phyloP scores from a whole-genome alignment of 2,113 vertebrate genomes.

The Heterocephalus glaber region DNA sequence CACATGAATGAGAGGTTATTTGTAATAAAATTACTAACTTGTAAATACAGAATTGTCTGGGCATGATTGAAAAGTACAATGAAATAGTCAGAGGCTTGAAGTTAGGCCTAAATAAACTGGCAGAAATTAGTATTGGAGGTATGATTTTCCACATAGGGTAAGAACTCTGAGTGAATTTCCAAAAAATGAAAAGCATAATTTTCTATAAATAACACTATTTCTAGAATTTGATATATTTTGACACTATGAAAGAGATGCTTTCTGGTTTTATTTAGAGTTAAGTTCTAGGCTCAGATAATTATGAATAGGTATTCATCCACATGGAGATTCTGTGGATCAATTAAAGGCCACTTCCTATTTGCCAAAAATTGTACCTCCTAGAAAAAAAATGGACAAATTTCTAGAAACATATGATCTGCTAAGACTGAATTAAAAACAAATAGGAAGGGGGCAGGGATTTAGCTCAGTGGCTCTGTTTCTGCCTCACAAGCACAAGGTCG shows the following conservation, averaged over 20 bases:
- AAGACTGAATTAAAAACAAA: not conserved
- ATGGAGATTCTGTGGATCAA: not conserved
- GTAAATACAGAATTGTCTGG: not conserved
- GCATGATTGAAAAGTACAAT: not conserved
- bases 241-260: not conserved
- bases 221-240: slow-evolving; percentile 6
- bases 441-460: not conserved
- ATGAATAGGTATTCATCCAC: not conserved
- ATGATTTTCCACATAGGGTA: not conserved
- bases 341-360: not conserved
- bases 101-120: not conserved
- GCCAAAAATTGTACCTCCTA: not conserved
- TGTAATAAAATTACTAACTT: not conserved
- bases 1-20: not conserved
- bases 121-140: not conserved
- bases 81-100: not conserved
- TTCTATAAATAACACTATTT: not conserved
- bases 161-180: not conserved
- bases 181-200: not conserved
- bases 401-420: not conserved
- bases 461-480: too few relatives aligned
- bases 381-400: not conserved
- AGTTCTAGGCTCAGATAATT: not conserved
- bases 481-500: too few relatives aligned
- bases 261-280: not conserved